phyloP scores from a whole-genome alignment of 2,797 vertebrate species.

The Margarornis squamiger region DNA sequence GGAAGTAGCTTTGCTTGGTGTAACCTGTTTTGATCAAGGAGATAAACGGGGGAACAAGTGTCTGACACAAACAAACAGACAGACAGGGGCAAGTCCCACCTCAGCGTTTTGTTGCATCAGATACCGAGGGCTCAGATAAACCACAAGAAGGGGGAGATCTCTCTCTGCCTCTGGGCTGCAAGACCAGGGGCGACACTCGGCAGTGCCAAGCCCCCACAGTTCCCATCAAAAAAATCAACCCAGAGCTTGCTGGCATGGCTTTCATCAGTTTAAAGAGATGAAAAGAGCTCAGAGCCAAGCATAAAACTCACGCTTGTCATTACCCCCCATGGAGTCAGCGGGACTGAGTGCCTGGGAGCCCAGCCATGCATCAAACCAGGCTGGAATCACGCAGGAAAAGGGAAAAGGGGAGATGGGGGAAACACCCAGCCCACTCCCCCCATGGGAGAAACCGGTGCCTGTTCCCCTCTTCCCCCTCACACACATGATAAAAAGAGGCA shows the following conservation, averaged over 20 bases:
- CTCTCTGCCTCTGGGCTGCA: slow-evolving; percentile 59
- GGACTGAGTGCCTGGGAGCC: background rate
- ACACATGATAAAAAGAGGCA: accelerated
- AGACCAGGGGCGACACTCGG: slow-evolving; percentile 54
- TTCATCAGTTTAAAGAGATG: slow-evolving; percentile 60
- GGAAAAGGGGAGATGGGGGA: background rate
- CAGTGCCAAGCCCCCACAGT: slow-evolving; percentile 65
- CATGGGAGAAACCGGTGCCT: accelerated
- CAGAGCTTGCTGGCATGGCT: slow-evolving; percentile 31
- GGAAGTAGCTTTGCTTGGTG: slow-evolving; percentile 62
- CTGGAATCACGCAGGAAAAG: accelerated
- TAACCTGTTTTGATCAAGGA: slow-evolving; percentile 57
- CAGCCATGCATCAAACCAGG: accelerated
- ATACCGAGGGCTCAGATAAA: slow-evolving; percentile 47
- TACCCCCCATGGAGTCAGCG: slow-evolving; percentile 60
- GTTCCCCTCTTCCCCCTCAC: no score
- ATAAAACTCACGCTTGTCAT: slow-evolving; percentile 25
- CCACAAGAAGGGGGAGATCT: slow-evolving; percentile 65
- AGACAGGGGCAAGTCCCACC: slow-evolving; percentile 59
- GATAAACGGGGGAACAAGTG: slow-evolving; percentile 60
- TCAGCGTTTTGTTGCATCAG: slow-evolving; percentile 55
- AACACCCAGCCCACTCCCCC: accelerated
- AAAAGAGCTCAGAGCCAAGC: slow-evolving; percentile 59
- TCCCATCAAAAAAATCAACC: slow-evolving; percentile 59
- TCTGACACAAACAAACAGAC: slow-evolving; percentile 67